Evolutionary conservation across 2,797 vertebrate species (phyloP).

Genomic region (Phrynocephalus guinanensis): DNA sequence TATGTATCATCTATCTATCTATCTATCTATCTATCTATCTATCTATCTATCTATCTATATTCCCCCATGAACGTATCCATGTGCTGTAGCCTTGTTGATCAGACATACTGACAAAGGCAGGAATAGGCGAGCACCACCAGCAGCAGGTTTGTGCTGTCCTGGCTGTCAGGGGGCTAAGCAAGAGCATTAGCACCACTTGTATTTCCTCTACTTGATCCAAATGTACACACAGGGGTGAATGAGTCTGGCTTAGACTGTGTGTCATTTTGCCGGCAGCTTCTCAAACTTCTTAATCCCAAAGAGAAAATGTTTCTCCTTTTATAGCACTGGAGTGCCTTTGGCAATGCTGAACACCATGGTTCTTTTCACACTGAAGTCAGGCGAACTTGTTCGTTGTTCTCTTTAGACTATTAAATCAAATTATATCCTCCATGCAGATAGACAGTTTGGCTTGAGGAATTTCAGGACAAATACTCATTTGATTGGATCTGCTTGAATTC

Average conservation of each 20-base stretch:
- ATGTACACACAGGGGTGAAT: neutral
- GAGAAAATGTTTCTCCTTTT: neutral
- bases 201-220: constrained; percentile 1
- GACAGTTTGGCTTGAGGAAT: neutral
- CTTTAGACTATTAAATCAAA: constrained; percentile 5
- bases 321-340: constrained; percentile 1
- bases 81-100: neutral
- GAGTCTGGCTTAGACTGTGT: neutral
- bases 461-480: neutral
- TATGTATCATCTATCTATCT: no score
- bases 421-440: constrained; percentile 13
- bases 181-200: neutral
- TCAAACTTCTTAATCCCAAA: constrained; percentile 6
- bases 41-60: neutral
- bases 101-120: neutral
- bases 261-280: neutral
- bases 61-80: neutral
- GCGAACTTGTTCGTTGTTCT: neutral
- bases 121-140: neutral
- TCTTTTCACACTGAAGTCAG: neutral
- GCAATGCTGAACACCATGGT: neutral
- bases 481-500: neutral
- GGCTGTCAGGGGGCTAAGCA: neutral
- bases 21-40: no score
- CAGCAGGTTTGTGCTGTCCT: neutral